Percentiles rank a stretch among this genome's conserved stretches.
These are phyloP conservation scores for Plumapathes pennacea DNA, from an alignment of 92 coral and sea anemone genomes.

Conservation along the genomic window DNA sequence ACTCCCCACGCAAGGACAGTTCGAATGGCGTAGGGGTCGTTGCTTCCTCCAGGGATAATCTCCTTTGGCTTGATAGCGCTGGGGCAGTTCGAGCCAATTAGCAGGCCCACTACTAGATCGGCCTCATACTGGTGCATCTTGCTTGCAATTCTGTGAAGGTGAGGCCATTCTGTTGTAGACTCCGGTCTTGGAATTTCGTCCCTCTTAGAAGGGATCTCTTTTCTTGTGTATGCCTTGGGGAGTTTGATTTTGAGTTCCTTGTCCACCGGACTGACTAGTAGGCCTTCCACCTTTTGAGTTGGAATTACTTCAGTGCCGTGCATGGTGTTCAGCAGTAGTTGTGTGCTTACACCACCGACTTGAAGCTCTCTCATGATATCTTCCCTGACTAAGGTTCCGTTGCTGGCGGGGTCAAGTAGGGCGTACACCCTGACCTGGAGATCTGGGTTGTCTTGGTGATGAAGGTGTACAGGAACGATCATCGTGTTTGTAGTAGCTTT, in stretches of 20 bases:
- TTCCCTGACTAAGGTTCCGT: slow-evolving; percentile 35
- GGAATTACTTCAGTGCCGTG: slow-evolving; percentile 34
- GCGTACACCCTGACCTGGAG: slow-evolving; percentile 24
- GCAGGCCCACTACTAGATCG: slow-evolving; percentile 23
- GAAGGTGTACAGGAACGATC: slow-evolving; percentile 28
- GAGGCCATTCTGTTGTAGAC: slow-evolving; percentile 24
- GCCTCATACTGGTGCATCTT: slow-evolving; percentile 14
- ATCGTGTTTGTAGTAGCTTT: slow-evolving; percentile 27
- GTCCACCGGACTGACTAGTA: slow-evolving; percentile 22
- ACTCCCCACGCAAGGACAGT: slow-evolving; percentile 34
- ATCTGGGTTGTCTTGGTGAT: slow-evolving; percentile 23
- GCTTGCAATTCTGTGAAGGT: slow-evolving; percentile 13
- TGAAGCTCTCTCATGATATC: slow-evolving; percentile 12
- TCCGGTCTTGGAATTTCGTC: slow-evolving; percentile 38
- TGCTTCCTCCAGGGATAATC: slow-evolving; percentile 36
- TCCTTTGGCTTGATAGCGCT: slow-evolving; percentile 15
- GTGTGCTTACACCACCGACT: slow-evolving; percentile 12
- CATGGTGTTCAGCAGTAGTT: slow-evolving; percentile 35
- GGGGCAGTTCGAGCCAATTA: slow-evolving; percentile 33
- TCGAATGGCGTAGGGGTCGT: slow-evolving; percentile 41
- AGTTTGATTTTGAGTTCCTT: slow-evolving; percentile 19
- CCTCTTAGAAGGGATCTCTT: slow-evolving; percentile 28
- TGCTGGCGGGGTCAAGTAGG: slow-evolving; percentile 39
- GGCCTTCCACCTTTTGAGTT: slow-evolving; percentile 28
- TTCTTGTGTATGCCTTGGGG: slow-evolving; percentile 43